Percentiles rank a stretch among this genome's conserved stretches.
phyloP scores from a whole-genome alignment of 2,113 vertebrate species.

The Alectura lathami region DNA sequence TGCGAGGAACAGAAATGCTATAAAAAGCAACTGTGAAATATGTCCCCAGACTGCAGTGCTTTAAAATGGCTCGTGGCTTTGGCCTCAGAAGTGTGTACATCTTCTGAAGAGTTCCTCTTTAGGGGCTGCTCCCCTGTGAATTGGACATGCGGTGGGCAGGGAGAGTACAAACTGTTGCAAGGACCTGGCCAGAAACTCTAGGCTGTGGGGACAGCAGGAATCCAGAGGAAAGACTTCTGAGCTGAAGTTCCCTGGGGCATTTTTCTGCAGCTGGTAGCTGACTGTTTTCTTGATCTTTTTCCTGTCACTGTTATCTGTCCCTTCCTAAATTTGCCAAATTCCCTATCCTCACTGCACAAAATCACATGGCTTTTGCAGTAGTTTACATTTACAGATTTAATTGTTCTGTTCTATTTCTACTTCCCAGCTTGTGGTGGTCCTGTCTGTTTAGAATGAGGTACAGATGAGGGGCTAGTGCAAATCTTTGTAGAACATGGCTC shows the following conservation, averaged over 20 bases:
- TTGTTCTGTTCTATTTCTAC: not conserved
- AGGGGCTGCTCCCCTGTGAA: not conserved
- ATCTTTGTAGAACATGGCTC: not conserved
- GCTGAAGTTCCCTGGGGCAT: not conserved
- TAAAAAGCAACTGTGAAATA: not conserved
- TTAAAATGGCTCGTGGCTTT: not conserved
- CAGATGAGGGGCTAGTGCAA: not conserved
- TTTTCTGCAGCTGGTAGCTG: not conserved
- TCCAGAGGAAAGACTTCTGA: not conserved
- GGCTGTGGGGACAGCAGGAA: not conserved
- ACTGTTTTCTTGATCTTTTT: not conserved
- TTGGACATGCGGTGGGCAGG: not conserved
- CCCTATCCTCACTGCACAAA: not conserved
- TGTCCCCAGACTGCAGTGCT: not conserved
- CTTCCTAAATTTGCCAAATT: rapidly evolving
- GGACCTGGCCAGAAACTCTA: not conserved
- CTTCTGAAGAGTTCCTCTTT: not conserved
- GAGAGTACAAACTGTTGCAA: not conserved
- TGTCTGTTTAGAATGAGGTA: not conserved
- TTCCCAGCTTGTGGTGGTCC: not conserved
- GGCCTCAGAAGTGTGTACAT: not conserved
- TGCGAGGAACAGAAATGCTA: not conserved
- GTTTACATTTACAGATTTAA: not conserved
- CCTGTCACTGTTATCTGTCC: not conserved
- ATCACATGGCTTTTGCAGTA: not conserved